phyloP scores from a whole-genome alignment of 2,797 vertebrate genomes.

The Pelodytes ibericus region DNA sequence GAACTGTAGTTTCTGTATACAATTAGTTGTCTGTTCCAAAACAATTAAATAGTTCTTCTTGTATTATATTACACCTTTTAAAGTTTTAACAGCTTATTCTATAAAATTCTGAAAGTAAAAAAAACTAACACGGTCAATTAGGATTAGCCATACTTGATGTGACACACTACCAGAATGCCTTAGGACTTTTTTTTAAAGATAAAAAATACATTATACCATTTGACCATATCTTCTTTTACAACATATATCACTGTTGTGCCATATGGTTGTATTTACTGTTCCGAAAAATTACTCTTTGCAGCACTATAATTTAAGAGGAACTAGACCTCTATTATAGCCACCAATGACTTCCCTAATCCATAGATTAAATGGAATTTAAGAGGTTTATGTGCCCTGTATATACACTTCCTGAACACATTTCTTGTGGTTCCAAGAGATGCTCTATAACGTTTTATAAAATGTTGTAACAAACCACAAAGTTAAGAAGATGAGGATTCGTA shows the following conservation, averaged over 20 bases:
- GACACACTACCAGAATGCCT: not conserved
- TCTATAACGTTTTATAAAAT: too few species aligned
- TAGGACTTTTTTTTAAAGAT: not conserved
- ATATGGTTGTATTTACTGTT: not conserved
- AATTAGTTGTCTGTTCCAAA: not conserved
- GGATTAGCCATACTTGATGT: conserved; percentile 1
- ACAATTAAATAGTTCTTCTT: not conserved
- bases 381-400: not conserved
- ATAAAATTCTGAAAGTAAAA: not conserved
- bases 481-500: too few species aligned
- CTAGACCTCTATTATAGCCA: not conserved
- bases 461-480: too few species aligned
- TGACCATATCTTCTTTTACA: not conserved
- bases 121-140: not conserved
- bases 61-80: not conserved
- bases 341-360: not conserved
- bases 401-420: not conserved
- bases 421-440: not conserved
- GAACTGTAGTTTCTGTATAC: not conserved
- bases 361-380: not conserved
- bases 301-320: not conserved
- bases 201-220: not conserved
- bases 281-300: not conserved
- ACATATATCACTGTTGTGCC: not conserved
- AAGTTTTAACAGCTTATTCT: not conserved